Percentiles rank a stretch among this genome's conserved stretches.
phyloP scores from a whole-genome alignment of 2,113 vertebrate genomes.

The Semnornis frantzii region DNA sequence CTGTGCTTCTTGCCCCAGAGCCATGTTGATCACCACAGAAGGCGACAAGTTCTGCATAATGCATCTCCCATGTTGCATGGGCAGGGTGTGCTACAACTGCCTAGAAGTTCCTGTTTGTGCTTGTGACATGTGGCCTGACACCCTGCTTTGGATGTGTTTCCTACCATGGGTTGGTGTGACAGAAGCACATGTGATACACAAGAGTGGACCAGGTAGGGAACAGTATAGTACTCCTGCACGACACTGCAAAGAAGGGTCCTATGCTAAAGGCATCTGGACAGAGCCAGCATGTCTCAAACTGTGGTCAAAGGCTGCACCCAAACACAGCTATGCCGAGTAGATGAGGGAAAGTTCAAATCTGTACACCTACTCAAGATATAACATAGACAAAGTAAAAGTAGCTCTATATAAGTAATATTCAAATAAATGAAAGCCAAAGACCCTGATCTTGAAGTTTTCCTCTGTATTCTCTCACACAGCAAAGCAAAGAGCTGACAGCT shows the following conservation, averaged over 20 bases:
- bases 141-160: neutral
- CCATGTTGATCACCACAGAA: neutral
- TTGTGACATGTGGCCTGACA: neutral
- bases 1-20: neutral
- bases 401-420: neutral
- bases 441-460: neutral
- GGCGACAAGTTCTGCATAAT: neutral
- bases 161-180: neutral
- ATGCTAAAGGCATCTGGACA: neutral
- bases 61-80: neutral
- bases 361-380: neutral
- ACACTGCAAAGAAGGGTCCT: neutral
- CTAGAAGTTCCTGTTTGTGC: neutral
- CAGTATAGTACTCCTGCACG: accelerated
- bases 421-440: neutral
- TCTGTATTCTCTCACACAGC: neutral
- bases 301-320: neutral
- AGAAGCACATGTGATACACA: accelerated
- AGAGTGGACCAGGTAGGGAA: neutral
- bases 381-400: neutral
- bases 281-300: neutral
- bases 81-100: neutral
- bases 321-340: neutral
- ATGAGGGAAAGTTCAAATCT: neutral
- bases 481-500: neutral